These are phyloP conservation scores for Pogona vitticeps DNA, from an alignment of 2,113 vertebrate genomes.

Conservation along the genomic window DNA sequence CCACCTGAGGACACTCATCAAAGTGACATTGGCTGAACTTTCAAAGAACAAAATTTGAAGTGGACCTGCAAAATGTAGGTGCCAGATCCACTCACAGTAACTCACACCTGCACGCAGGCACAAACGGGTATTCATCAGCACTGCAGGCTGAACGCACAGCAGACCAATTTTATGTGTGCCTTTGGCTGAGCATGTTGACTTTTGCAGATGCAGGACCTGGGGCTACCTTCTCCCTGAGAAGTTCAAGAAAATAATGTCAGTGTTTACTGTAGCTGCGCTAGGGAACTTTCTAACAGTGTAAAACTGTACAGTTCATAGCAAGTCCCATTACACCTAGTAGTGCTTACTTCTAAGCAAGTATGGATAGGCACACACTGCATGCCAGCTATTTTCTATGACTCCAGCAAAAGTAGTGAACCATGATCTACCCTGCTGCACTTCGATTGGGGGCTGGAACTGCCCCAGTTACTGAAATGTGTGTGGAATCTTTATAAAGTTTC, in stretches of 20 bases:
- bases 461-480: too few species aligned
- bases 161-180: not conserved
- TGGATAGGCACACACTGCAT: not conserved
- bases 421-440: not conserved
- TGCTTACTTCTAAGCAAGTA: not conserved
- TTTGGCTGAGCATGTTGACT: conserved; percentile 3
- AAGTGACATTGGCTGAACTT: conserved; percentile 26
- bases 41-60: conserved; percentile 8
- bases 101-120: not conserved
- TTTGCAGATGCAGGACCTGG: conserved; percentile 7
- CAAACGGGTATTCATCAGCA: conserved; percentile 8
- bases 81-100: not conserved
- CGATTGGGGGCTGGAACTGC: too few species aligned
- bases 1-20: not conserved
- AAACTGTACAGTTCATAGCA: not conserved
- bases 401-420: not conserved
- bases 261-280: not conserved
- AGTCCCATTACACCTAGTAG: not conserved
- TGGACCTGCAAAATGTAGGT: not conserved
- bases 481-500: too few species aligned
- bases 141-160: not conserved
- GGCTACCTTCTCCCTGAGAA: not conserved
- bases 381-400: not conserved
- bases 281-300: not conserved
- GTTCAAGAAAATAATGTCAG: not conserved